A percentile compares a stretch with the other conserved stretches of the same genome.
Conservation (phyloP, 2,797 vertebrate genomes). For the Tapera naevia region DNA sequence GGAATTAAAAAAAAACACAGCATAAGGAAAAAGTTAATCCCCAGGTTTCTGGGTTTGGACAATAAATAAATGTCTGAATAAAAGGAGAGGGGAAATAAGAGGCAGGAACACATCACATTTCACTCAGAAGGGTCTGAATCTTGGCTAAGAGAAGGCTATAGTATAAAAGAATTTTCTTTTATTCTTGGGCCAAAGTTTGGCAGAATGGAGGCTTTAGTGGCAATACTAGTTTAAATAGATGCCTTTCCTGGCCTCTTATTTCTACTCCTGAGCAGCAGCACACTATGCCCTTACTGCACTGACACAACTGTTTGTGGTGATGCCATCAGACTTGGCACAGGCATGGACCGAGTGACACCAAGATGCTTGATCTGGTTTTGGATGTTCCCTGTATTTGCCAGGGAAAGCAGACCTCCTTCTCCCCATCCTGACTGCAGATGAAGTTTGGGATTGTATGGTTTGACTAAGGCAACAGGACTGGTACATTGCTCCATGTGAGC, state of each 20-base stretch:
- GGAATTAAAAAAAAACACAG: not conserved
- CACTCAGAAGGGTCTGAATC: constrained; percentile 35
- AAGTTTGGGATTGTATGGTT: not conserved
- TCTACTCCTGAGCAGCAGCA: not conserved
- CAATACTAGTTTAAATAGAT: not conserved
- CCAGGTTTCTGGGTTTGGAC: constrained; percentile 7
- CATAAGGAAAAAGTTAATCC: constrained; percentile 5
- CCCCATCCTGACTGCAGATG: rapidly evolving
- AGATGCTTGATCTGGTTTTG: not conserved
- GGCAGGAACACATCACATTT: constrained; percentile 29
- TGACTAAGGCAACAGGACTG: not conserved
- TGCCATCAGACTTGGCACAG: not conserved
- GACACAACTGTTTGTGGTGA: not conserved
- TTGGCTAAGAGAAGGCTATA: constrained; percentile 2
- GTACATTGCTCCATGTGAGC: not conserved
- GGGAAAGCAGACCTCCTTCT: not conserved
- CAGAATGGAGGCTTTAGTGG: not conserved
- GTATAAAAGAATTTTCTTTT: not conserved
- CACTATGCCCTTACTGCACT: not conserved
- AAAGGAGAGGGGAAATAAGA: constrained; percentile 42
- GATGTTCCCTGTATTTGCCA: not conserved
- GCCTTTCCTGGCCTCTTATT: not conserved
- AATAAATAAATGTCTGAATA: constrained; percentile 46
- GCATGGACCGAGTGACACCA: rapidly evolving
- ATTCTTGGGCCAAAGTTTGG: not conserved